phyloP scores from a whole-genome alignment of 2,888 invertebrate genomes.

The Dicranocentrus wangi region DNA sequence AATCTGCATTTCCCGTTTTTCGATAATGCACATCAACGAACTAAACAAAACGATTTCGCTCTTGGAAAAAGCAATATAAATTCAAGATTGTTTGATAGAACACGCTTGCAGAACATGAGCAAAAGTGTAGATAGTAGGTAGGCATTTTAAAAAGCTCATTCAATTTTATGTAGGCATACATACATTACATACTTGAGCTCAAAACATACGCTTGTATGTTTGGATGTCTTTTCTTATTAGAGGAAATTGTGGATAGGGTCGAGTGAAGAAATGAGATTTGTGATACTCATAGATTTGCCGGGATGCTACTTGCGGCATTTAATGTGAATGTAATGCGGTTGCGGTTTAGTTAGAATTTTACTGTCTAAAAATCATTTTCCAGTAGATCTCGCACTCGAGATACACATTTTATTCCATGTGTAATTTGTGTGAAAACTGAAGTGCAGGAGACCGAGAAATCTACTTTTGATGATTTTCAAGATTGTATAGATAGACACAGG shows the following conservation, averaged over 20 bases:
- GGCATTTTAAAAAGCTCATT: neutral
- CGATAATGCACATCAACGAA: neutral
- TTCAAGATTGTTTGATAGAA: conserved; percentile 11
- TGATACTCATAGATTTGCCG: neutral
- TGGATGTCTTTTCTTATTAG: neutral
- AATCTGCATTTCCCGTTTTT: neutral
- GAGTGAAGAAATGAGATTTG: conserved; percentile 22
- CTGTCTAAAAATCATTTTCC: conserved; percentile 13
- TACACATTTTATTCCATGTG: conserved; percentile 7
- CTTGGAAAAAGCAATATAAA: too few relatives aligned
- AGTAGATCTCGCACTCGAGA: neutral
- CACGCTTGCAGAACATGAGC: neutral
- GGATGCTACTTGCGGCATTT: neutral
- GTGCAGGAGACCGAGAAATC: conserved; percentile 33
- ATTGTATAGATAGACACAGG: neutral
- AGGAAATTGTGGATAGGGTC: neutral
- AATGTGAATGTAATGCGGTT: conserved; percentile 31
- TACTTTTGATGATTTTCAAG: conserved; percentile 26
- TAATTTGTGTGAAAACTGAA: conserved; percentile 15
- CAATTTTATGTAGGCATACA: too few relatives aligned
- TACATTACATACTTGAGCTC: too few relatives aligned
- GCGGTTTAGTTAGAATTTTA: conserved; percentile 23
- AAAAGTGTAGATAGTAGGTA: neutral
- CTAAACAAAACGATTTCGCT: neutral
- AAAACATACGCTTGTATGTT: too few relatives aligned